A percentile compares a stretch with the other conserved stretches of the same genome.
These are phyloP conservation scores for Athetis lepigone DNA, from an alignment of 2,888 invertebrate genomes.

Conservation along the genomic window DNA sequence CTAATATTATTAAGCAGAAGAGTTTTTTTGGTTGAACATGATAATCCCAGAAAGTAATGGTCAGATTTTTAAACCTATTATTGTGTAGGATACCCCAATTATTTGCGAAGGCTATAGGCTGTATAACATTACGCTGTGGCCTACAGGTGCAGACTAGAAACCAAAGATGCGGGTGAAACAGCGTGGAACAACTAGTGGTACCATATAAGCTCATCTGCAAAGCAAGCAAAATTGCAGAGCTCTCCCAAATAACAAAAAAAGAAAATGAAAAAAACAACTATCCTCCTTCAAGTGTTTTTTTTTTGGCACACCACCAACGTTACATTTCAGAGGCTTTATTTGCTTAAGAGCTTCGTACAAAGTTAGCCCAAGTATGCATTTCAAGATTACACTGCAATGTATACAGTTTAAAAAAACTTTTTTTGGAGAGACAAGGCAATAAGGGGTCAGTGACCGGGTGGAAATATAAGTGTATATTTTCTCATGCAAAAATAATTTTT, in stretches of 20 bases:
- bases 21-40: no score
- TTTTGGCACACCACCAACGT: conserved; percentile 54
- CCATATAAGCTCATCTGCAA: not conserved
- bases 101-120: no score
- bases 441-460: conserved; percentile 4
- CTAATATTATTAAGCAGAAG: no score
- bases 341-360: conserved; percentile 17
- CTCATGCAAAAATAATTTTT: not conserved
- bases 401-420: conserved; percentile 18
- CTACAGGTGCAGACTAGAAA: no score
- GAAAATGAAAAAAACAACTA: not conserved
- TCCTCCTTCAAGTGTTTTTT: not conserved
- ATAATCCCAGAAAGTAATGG: no score
- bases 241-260: not conserved
- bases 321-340: conserved; percentile 37
- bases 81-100: no score
- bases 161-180: no score
- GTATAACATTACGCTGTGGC: no score
- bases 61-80: no score
- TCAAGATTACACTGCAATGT: conserved; percentile 35
- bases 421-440: conserved; percentile 1
- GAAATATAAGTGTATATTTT: not conserved
- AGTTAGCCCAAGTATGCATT: conserved; percentile 33
- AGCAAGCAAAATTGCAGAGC: not conserved
- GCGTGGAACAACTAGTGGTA: no score